Evolutionary conservation across 2,113 vertebrate species (phyloP).

Genomic region (Rhabdornis inornatus): DNA sequence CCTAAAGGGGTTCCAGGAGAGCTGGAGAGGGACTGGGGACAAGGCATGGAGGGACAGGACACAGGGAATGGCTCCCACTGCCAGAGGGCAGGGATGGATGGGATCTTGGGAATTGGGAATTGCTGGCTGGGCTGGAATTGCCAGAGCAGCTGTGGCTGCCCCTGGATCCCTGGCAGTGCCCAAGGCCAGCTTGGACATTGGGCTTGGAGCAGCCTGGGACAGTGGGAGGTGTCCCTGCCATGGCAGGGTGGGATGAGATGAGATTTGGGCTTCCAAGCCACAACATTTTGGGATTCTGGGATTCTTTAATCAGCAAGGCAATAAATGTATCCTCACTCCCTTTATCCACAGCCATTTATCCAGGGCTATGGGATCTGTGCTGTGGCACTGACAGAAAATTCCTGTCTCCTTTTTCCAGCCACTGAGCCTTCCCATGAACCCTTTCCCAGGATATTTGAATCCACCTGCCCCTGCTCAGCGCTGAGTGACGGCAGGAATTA

Average conservation of each 20-base stretch:
- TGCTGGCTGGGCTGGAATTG: neutral
- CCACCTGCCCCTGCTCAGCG: fast-evolving
- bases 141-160: neutral
- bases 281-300: neutral
- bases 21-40: neutral
- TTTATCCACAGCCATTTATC: neutral
- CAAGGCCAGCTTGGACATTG: neutral
- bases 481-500: neutral
- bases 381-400: too few relatives aligned
- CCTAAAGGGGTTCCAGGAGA: neutral
- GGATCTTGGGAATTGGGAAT: neutral
- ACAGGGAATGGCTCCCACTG: neutral
- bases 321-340: fast-evolving
- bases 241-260: neutral
- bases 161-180: neutral
- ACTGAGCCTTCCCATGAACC: neutral
- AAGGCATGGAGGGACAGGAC: neutral
- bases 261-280: neutral
- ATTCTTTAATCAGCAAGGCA: neutral
- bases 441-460: neutral
- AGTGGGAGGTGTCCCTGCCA: neutral
- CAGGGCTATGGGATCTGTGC: fast-evolving
- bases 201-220: neutral
- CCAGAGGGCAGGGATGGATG: fast-evolving
- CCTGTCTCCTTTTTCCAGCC: fast-evolving